Evolutionary conservation across 1,140 invertebrate species (phyloP).

Genomic region (Anastrepha ludens): DNA sequence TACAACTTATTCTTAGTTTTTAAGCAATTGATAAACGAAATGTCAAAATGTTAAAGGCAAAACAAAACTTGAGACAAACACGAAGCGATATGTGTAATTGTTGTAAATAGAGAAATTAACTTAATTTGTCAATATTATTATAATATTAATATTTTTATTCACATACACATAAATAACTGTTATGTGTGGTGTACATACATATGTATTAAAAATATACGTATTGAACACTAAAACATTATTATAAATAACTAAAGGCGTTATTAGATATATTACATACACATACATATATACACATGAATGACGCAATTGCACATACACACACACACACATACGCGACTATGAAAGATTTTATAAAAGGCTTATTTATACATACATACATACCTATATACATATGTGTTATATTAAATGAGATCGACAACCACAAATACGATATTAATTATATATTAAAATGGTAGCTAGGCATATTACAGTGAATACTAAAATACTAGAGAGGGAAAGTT

Average conservation of each 20-base stretch:
- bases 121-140: conserved; percentile 23
- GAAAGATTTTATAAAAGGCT: neutral
- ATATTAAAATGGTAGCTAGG: conserved; percentile 40
- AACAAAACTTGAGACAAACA: conserved; percentile 6
- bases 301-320: conserved; percentile 23
- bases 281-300: neutral
- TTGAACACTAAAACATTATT: conserved; percentile 9
- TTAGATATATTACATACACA: neutral
- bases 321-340: neutral
- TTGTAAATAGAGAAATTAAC: conserved; percentile 47
- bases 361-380: too few relatives aligned
- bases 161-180: conserved; percentile 23
- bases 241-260: neutral
- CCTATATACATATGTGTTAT: neutral
- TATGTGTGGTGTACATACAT: neutral
- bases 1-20: conserved; percentile 27
- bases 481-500: neutral
- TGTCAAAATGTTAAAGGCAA: conserved; percentile 38
- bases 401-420: neutral
- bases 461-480: conserved; percentile 40
- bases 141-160: conserved; percentile 27
- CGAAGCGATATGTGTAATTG: conserved; percentile 17
- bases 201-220: conserved; percentile 31
- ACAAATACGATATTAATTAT: conserved; percentile 37
- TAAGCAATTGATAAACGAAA: conserved; percentile 53